These are phyloP conservation scores for Ochlodes sylvanus DNA, from an alignment of 2,888 invertebrate genomes.

Conservation along the genomic window DNA sequence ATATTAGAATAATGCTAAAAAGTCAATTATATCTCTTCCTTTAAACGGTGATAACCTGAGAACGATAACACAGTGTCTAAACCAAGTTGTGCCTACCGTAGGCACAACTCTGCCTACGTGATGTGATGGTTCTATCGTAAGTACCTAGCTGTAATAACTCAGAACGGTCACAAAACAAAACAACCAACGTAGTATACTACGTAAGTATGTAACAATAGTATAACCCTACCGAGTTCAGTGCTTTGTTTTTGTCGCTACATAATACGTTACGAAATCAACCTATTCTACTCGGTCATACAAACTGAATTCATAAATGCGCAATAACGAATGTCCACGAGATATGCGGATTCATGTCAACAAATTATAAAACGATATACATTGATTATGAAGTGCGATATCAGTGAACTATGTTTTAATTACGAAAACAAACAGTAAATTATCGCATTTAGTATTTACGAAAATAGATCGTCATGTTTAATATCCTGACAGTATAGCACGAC, in stretches of 20 bases:
- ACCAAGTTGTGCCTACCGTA: too few relatives aligned
- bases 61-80: too few relatives aligned
- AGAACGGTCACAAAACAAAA: background rate
- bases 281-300: conserved; percentile 40
- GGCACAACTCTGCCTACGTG: too few relatives aligned
- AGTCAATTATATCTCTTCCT: too few relatives aligned
- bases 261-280: conserved; percentile 40
- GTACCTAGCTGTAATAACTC: too few relatives aligned
- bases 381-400: conserved; percentile 36
- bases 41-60: too few relatives aligned
- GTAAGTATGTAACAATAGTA: conserved; percentile 18
- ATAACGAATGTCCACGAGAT: conserved; percentile 31
- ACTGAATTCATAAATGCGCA: conserved; percentile 43
- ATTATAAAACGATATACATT: conserved; percentile 29
- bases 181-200: conserved; percentile 2
- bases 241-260: conserved; percentile 46
- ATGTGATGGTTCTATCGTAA: too few relatives aligned
- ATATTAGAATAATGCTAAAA: too few relatives aligned
- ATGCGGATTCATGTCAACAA: conserved; percentile 35
- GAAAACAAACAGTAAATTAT: conserved; percentile 48
- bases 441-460: conserved; percentile 38
- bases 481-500: conserved; percentile 44
- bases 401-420: conserved; percentile 38
- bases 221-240: conserved; percentile 42
- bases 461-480: conserved; percentile 40